A percentile compares a stretch with the other conserved stretches of the same genome.
Evolutionary conservation across 2,113 vertebrate species (phyloP).

Genomic region (Ia io): DNA sequence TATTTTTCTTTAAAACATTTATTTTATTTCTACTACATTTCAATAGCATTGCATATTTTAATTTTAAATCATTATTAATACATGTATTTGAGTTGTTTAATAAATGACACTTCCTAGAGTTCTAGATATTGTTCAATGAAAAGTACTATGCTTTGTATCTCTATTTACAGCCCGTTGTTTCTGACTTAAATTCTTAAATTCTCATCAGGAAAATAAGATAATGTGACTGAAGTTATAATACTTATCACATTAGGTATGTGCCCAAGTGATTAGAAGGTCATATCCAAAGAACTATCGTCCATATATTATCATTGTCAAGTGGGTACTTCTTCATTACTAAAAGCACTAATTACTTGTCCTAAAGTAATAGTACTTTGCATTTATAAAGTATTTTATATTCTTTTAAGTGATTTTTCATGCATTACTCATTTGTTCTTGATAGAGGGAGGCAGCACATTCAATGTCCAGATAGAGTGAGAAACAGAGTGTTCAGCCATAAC

Average conservation of each 20-base stretch:
- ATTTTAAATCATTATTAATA: not conserved
- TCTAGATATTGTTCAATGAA: not conserved
- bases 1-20: not conserved
- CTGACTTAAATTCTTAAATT: not conserved
- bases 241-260: not conserved
- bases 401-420: slow-evolving; percentile 47
- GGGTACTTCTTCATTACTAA: slow-evolving; percentile 42
- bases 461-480: slow-evolving; percentile 39
- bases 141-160: not conserved
- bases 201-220: not conserved
- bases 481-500: slow-evolving; percentile 55
- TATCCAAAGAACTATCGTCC: slow-evolving; percentile 24
- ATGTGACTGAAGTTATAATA: not conserved
- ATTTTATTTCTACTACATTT: not conserved
- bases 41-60: not conserved
- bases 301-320: slow-evolving; percentile 30
- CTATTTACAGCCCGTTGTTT: not conserved
- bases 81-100: not conserved
- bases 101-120: not conserved
- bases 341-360: slow-evolving; percentile 55
- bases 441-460: slow-evolving; percentile 27
- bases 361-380: slow-evolving; percentile 63
- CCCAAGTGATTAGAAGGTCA: slow-evolving; percentile 41
- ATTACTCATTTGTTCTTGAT: slow-evolving; percentile 47
- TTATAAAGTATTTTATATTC: slow-evolving; percentile 32